A percentile compares a stretch with the other conserved stretches of the same genome.
Conservation (phyloP, 2,797 vertebrate genomes). For the Rhodeus uyekii region DNA sequence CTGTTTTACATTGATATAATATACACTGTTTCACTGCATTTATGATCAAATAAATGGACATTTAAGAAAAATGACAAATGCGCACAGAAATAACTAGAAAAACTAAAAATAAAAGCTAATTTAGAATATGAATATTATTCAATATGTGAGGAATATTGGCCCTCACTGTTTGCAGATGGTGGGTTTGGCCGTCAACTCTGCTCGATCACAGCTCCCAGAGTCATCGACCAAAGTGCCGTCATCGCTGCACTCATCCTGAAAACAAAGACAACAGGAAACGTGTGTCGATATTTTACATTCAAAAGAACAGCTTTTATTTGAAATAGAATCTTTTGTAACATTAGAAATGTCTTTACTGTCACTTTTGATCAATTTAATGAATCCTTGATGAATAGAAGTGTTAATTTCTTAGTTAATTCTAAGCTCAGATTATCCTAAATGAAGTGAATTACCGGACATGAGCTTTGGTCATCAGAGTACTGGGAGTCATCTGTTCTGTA, state of each 20-base stretch:
- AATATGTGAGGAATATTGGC: background rate
- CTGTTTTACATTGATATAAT: too few relatives aligned
- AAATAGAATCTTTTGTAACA: background rate
- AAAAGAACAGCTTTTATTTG: background rate
- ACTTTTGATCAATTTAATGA: background rate
- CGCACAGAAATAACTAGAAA: too few relatives aligned
- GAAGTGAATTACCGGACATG: slow-evolving; percentile 80
- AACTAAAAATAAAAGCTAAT: too few relatives aligned
- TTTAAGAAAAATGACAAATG: too few relatives aligned
- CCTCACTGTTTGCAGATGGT: slow-evolving; percentile 93
- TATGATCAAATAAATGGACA: too few relatives aligned
- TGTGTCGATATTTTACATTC: background rate
- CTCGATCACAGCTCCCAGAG: slow-evolving; percentile 72
- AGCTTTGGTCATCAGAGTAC: slow-evolving; percentile 94
- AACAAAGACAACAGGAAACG: slow-evolving; percentile 31
- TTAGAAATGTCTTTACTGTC: background rate
- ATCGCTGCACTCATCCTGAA: slow-evolving; percentile 92
- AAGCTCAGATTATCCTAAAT: background rate
- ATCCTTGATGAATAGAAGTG: background rate
- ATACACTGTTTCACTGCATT: too few relatives aligned
- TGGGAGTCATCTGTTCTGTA: slow-evolving; percentile 85
- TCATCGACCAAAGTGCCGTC: slow-evolving; percentile 87
- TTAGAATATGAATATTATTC: too few relatives aligned
- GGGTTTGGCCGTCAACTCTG: slow-evolving; percentile 78
- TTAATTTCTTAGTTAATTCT: too few relatives aligned